A percentile compares a stretch with the other conserved stretches of the same genome.
These are phyloP conservation scores for Mola mola DNA, from an alignment of 2,113 vertebrate species.

Conservation along the genomic window DNA sequence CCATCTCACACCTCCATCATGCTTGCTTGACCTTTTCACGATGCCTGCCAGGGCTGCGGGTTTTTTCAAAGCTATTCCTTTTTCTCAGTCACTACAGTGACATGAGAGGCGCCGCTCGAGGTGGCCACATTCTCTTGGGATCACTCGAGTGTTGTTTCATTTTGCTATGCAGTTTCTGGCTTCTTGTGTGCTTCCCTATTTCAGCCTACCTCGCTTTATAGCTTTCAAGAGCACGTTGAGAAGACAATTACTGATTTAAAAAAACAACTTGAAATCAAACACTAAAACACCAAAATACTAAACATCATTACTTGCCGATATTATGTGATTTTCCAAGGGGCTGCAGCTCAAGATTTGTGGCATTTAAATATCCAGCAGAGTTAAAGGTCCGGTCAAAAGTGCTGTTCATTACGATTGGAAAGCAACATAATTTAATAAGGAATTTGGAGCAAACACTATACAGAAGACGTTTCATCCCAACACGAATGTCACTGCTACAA, in stretches of 20 bases:
- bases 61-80: constrained; percentile 40
- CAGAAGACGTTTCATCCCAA: too few relatives aligned
- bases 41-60: constrained; percentile 41
- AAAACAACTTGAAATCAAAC: constrained; percentile 10
- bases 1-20: constrained; percentile 39
- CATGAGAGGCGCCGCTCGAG: constrained; percentile 28
- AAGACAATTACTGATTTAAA: neutral
- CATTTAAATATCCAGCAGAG: neutral
- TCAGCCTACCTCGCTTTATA: neutral
- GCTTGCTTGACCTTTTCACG: constrained; percentile 59
- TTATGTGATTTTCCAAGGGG: constrained; percentile 2
- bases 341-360: constrained; percentile 5
- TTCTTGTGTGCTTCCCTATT: constrained; percentile 16
- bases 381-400: neutral
- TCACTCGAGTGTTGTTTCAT: constrained; percentile 35
- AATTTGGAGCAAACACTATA: too few relatives aligned
- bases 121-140: constrained; percentile 13
- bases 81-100: constrained; percentile 31
- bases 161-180: constrained; percentile 40
- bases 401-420: constrained; percentile 1
- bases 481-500: too few relatives aligned
- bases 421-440: too few relatives aligned
- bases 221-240: constrained; percentile 12
- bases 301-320: neutral
- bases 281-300: constrained; percentile 3